phyloP scores from a whole-genome alignment of 2,113 vertebrate genomes.

The Rhea pennata region DNA sequence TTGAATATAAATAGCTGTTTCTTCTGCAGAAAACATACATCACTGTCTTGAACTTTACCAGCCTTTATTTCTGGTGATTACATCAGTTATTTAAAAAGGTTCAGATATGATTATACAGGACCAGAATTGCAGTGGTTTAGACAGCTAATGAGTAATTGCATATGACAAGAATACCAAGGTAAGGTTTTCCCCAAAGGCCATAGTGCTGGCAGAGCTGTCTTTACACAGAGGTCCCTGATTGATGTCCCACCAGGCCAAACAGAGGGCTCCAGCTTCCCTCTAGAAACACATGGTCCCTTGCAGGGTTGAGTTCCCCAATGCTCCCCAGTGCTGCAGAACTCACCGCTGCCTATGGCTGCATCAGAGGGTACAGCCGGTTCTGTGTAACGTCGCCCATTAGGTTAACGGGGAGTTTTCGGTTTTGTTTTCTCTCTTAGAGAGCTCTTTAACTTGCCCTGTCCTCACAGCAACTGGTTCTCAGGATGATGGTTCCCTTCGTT shows the following conservation, averaged over 20 bases:
- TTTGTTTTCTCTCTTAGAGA: neutral
- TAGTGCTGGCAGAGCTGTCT: accelerated
- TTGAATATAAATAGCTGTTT: neutral
- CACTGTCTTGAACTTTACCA: neutral
- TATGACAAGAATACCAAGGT: neutral
- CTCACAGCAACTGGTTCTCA: accelerated
- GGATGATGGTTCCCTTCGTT: neutral
- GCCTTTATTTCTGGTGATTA: neutral
- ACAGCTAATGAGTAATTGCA: neutral
- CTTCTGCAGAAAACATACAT: neutral
- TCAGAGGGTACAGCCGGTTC: accelerated
- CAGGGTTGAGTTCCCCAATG: accelerated
- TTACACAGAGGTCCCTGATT: accelerated
- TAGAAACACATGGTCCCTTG: accelerated
- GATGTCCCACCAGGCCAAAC: neutral
- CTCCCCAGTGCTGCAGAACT: neutral
- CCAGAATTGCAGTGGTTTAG: neutral
- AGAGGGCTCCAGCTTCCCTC: neutral
- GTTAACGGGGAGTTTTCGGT: neutral
- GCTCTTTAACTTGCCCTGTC: neutral
- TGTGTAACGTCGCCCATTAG: accelerated
- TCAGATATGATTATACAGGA: neutral
- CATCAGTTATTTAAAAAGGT: neutral
- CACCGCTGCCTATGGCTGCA: neutral
- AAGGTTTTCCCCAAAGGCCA: neutral